Percentiles rank a stretch among this genome's conserved stretches.
Conservation (phyloP, 1,140 invertebrate genomes). For the Arion vulgaris region DNA sequence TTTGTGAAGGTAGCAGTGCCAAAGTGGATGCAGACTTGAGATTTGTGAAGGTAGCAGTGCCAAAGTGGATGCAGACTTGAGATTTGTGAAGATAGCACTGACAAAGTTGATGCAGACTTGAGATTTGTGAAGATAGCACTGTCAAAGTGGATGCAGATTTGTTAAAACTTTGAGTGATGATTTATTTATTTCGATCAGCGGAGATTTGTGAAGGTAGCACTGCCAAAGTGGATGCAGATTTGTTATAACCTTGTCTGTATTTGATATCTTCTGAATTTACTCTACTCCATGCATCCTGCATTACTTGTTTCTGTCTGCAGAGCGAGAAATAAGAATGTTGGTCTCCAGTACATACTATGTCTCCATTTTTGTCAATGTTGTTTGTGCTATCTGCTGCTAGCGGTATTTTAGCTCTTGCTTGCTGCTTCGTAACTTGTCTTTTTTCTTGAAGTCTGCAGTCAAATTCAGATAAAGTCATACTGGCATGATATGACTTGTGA, state of each 20-base stretch:
- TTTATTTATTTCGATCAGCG: too few relatives aligned
- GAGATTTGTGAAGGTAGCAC: too few relatives aligned
- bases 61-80: too few relatives aligned
- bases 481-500: not conserved
- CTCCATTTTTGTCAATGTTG: not conserved
- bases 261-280: conserved; percentile 10
- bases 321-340: not conserved
- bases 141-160: too few relatives aligned
- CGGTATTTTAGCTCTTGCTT: not conserved
- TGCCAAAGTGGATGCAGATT: not conserved
- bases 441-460: not conserved
- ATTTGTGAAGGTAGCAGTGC: too few relatives aligned
- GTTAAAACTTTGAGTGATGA: too few relatives aligned
- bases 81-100: too few relatives aligned
- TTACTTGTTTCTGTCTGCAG: not conserved
- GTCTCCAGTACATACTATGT: not conserved
- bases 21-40: too few relatives aligned
- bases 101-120: too few relatives aligned
- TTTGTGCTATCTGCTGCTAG: not conserved
- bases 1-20: too few relatives aligned
- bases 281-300: conserved; percentile 1
- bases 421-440: not conserved
- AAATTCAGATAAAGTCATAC: conserved; percentile 10
- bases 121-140: too few relatives aligned
- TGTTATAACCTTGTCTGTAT: not conserved